Base-by-base conservation (phyloP, 2,888 invertebrate species). In the Trachelus tabidus region DNA sequence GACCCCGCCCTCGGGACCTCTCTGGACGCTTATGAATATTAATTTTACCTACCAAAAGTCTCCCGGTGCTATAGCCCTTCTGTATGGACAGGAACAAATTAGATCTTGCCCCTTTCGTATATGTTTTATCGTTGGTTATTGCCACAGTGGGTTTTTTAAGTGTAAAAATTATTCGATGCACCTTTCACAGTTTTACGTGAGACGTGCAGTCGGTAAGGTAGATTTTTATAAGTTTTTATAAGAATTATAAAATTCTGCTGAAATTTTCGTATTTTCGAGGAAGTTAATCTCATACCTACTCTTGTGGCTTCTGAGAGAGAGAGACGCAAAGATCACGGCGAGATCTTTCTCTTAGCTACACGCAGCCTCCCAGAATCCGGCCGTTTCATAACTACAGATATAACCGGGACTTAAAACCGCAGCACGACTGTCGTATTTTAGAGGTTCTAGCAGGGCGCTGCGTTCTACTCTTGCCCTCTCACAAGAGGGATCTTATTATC, bases 11-110 rank as follows among this genome's bases (percentile, higher is more conserved):
- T 90, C 90, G 89, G 89, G 91, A 91, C 89, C 89, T 91, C 89
- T 90, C 88, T 89, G 90, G 90, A 90, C 91, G 91, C 91, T 91
- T 91, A 91, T 91, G 91, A 91, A 91, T 91, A 91, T 91, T 91
- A 91, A 91, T 91, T 90, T 90, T 88, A 85, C 83, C 85, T 87
- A 87, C 83, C 83, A 0, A 40, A 40, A 40, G 40, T 40, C 40
- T 40, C 40, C 6, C 12, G 40, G 40, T 15, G 15, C 15, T 40
- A 86, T 40, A 86, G 87, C 81, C 89, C 88, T 40, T 40, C 40
- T 40, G 40, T 40, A 40, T 40, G 40, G 90, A 91, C 91, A 89
- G 89, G 90, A 91, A 91, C 91, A 91, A 91, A 91, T 91, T 91
- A 91, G 90, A 91, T 90, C 91, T 91, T 91, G 90, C 40, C 40